Evolutionary conservation across 2,113 vertebrate genomes (phyloP).

Genomic region (Rhizomys pruinosus): DNA sequence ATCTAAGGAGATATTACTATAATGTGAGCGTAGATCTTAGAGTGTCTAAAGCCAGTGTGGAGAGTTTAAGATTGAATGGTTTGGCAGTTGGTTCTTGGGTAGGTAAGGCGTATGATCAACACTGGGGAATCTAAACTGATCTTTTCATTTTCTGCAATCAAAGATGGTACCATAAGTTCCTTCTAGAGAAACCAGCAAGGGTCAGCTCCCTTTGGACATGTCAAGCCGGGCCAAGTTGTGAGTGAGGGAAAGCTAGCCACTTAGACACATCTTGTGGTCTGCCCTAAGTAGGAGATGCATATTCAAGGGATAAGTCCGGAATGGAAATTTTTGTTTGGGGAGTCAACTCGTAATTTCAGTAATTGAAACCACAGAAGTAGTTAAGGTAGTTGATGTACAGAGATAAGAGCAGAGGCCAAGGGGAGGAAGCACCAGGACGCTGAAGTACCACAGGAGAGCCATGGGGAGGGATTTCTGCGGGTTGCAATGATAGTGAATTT

Average conservation of each 20-base stretch:
- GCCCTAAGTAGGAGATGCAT: background rate
- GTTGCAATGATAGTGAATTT: background rate
- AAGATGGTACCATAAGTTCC: background rate
- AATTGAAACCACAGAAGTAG: constrained; percentile 76
- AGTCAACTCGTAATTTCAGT: constrained; percentile 64
- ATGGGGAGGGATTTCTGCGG: constrained; percentile 31
- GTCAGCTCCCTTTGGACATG: background rate
- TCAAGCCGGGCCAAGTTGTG: background rate
- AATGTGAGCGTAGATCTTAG: background rate
- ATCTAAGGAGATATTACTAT: background rate
- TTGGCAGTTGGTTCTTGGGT: background rate
- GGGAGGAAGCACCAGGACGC: background rate
- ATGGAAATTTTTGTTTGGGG: constrained; percentile 71
- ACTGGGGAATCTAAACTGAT: background rate
- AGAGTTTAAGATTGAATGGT: background rate
- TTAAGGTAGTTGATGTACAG: constrained; percentile 67
- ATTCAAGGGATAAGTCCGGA: constrained; percentile 38
- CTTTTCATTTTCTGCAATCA: background rate
- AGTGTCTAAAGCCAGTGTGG: background rate
- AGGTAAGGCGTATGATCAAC: background rate
- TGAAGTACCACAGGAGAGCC: background rate
- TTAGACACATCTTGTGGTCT: constrained; percentile 59
- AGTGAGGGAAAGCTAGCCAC: background rate
- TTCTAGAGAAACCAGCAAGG: background rate
- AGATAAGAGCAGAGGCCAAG: constrained; percentile 51